A percentile compares a stretch with the other conserved stretches of the same genome.
phyloP scores from a whole-genome alignment of 2,888 invertebrate genomes.

The Sphinx pinastri region DNA sequence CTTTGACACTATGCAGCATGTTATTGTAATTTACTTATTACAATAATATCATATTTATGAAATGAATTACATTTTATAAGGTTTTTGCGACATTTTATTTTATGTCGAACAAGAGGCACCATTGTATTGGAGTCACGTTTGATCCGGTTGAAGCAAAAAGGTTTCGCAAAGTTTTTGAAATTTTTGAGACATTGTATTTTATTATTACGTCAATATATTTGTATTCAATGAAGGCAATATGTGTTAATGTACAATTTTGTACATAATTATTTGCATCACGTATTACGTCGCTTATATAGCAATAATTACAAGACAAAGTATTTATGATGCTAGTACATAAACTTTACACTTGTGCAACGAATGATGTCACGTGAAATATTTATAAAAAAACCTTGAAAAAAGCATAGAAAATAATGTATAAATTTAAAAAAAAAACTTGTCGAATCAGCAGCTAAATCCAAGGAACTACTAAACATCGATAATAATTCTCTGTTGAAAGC shows the following conservation, averaged over 20 bases:
- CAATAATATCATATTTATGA: conserved; percentile 21
- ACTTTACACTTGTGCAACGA: background rate
- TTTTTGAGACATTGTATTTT: no score
- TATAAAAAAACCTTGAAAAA: no score
- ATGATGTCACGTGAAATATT: background rate
- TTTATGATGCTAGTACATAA: background rate
- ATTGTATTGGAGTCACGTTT: no score
- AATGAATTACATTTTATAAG: conserved; percentile 1
- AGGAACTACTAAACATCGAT: no score
- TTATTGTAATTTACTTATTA: conserved; percentile 1
- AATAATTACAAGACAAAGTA: background rate
- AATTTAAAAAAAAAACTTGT: no score
- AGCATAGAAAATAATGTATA: no score
- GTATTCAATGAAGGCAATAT: background rate
- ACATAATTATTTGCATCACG: conserved; percentile 3
- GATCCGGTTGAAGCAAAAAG: no score
- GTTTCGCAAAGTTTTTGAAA: no score
- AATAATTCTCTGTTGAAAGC: no score
- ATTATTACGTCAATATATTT: background rate
- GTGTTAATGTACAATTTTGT: background rate
- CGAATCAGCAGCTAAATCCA: no score
- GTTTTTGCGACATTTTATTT: background rate
- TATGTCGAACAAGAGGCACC: background rate
- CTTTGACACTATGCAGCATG: conserved; percentile 14
- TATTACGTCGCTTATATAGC: background rate